Evolutionary conservation across 2,113 vertebrate genomes (phyloP).

Genomic region (Thymallus thymallus): DNA sequence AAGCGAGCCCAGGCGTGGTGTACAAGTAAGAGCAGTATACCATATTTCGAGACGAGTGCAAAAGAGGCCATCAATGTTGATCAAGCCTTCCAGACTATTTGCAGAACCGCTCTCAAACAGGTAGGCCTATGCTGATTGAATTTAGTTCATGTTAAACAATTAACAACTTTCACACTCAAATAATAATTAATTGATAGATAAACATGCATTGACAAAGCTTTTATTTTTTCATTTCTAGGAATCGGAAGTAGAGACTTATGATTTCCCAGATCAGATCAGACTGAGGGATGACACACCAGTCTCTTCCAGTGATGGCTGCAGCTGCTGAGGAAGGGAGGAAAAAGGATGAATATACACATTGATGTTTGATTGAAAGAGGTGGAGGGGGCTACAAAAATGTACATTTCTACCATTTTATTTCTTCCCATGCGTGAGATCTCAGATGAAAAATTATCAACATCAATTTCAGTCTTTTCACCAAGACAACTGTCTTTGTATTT

Average conservation of each 20-base stretch:
- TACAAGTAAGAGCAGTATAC: not conserved
- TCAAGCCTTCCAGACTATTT: not conserved
- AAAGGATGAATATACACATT: not conserved
- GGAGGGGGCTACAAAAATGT: not conserved
- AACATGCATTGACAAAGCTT: not conserved
- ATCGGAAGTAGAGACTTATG: constrained; percentile 86
- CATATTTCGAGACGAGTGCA: not conserved
- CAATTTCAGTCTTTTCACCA: not conserved
- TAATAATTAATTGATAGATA: not conserved
- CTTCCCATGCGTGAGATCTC: not conserved
- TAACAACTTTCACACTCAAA: not conserved
- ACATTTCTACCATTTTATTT: not conserved
- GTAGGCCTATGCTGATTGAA: not conserved
- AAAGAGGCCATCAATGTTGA: not conserved
- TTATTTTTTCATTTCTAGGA: constrained; percentile 65
- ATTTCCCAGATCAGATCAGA: constrained; percentile 92
- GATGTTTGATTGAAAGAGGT: not conserved
- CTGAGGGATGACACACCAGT: constrained; percentile 82
- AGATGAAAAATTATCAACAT: not conserved
- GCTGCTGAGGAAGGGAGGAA: constrained; percentile 74
- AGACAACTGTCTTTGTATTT: not conserved
- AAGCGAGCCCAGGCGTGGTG: not conserved
- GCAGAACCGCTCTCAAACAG: not conserved
- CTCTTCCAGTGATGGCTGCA: constrained; percentile 78
- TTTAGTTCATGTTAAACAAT: too few species aligned